A percentile compares a stretch with the other conserved stretches of the same genome.
Conservation (phyloP, 37 sponge, comb jelly and placozoan species). For the Halichondria panicea region DNA sequence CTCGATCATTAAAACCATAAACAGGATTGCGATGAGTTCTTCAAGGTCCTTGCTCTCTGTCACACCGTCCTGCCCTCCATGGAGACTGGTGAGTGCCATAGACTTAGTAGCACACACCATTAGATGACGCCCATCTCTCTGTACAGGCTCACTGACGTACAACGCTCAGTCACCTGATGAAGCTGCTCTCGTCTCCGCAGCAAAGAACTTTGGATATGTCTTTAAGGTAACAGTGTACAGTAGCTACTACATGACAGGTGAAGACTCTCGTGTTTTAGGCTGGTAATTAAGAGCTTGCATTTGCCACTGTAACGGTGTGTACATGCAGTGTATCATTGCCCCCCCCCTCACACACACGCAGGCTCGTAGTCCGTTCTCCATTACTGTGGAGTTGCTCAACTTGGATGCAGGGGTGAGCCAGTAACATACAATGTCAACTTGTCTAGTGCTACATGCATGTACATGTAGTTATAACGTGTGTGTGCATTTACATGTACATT, state of each 20-base stretch:
- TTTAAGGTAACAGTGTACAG: too few species aligned
- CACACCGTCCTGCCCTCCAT: slow-evolving; percentile 88
- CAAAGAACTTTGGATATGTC: slow-evolving; percentile 93
- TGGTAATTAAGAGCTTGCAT: too few species aligned
- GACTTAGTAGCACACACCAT: too few species aligned
- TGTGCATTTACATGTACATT: background rate
- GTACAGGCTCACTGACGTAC: slow-evolving; percentile 64
- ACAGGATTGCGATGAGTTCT: slow-evolving; percentile 76
- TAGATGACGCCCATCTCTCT: background rate
- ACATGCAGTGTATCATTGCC: too few species aligned
- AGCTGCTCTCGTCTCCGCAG: slow-evolving; percentile 94
- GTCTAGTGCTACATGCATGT: too few species aligned
- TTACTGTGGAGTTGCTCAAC: slow-evolving; percentile 49
- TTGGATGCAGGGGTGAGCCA: background rate
- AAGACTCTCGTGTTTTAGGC: too few species aligned
- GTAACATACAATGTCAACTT: background rate
- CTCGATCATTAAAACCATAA: too few species aligned
- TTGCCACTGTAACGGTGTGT: too few species aligned
- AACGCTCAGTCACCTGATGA: slow-evolving; percentile 99
- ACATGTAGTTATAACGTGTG: background rate
- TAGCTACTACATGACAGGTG: too few species aligned
- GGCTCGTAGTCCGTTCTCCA: slow-evolving; percentile 59
- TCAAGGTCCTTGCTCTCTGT: slow-evolving; percentile 83
- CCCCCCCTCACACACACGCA: too few species aligned
- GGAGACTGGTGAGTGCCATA: slow-evolving; percentile 56